Conservation (phyloP, 1,140 invertebrate genomes). For the Drosophila melanica region DNA sequence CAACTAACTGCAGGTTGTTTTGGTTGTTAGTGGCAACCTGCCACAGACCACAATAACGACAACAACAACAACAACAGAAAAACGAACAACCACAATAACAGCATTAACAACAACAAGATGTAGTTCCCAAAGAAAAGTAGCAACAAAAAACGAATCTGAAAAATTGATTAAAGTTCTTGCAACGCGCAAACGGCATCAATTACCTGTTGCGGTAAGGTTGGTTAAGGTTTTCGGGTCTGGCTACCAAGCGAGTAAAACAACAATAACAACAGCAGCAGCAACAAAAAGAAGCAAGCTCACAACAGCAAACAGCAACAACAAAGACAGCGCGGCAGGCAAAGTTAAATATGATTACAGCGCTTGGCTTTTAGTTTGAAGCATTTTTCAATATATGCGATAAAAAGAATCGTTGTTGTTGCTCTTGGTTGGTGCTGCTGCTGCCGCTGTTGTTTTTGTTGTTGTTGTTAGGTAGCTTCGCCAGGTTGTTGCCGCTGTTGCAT, state of each 20-base stretch:
- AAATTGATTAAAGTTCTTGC: constrained; percentile 77
- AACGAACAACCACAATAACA: constrained; percentile 9
- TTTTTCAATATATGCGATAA: constrained; percentile 66
- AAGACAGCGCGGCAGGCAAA: constrained; percentile 38
- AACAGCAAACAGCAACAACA: constrained; percentile 21
- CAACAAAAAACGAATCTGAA: constrained; percentile 59
- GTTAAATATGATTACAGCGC: constrained; percentile 74
- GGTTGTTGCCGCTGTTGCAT: constrained; percentile 28
- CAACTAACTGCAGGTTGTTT: constrained; percentile 17
- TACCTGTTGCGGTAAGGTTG: constrained; percentile 62
- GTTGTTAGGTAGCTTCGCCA: constrained; percentile 9
- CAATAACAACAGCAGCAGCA: constrained; percentile 10
- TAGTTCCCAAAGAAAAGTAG: constrained; percentile 9
- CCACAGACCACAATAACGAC: constrained; percentile 16
- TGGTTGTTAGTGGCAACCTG: constrained; percentile 27
- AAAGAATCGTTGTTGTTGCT: constrained; percentile 22
- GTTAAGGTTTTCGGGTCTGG: constrained; percentile 53
- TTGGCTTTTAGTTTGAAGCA: constrained; percentile 71
- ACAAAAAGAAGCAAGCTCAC: constrained; percentile 19
- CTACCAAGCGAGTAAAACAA: constrained; percentile 27
- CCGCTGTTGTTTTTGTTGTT: constrained; percentile 14
- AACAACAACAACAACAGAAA: constrained; percentile 12
- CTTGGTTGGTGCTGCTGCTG: constrained; percentile 10
- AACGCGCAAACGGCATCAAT: constrained; percentile 72
- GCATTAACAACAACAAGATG: constrained; percentile 17